Base-by-base conservation (phyloP, 2,888 invertebrate genomes). In the Caenorhabditis virilis region DNA sequence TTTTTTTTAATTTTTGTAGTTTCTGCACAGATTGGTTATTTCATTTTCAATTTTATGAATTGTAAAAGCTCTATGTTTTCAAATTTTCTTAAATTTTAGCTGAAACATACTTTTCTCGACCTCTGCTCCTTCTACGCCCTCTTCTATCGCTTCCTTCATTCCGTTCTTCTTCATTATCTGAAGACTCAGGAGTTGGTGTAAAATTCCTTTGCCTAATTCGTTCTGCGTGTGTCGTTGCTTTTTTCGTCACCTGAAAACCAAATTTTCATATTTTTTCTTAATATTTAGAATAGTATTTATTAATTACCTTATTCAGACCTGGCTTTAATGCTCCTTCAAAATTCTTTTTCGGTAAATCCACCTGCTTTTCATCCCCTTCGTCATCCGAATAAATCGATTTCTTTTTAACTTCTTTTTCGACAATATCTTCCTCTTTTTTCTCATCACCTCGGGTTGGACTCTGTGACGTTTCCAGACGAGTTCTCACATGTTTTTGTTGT, bases 261-360 rank as follows among this genome's bases (percentile, higher is more conserved):
- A 39, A 18, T 39, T 39, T 30, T 30, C 30, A 30, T 7, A 13
- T 9, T 30, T 30, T 30, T 30, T 30, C 30, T 13, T 9, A 30
- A 9, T 30, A 9, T 39, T 18, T 39, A n/a, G 16, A 2, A 15
- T 13, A 30, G n/a, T n/a, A n/a, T n/a, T n/a, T n/a, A n/a, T n/a
- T 39, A 45, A 35, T 13, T 43, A 63, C 66, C 22, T 16, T 54
- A 39, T 74, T 74, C 23, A 76, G 42, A 11, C 76, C 76, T 5
- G 76, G 63, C 27, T 72, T 74, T 47, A 76, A 51, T 39, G 70
- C 74, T 36, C 69, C 72, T 41, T 61, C 66, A 39, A 76, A 76
- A 39, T 72, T 72, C 36, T 59, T 65, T 23, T 55, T 36, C 16
- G n/a, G 41, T 26, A 42, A 26, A 5, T 42, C 35, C 18, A 45